Conservation (phyloP, 2,797 vertebrate species). For the Hemibagrus guttatus region DNA sequence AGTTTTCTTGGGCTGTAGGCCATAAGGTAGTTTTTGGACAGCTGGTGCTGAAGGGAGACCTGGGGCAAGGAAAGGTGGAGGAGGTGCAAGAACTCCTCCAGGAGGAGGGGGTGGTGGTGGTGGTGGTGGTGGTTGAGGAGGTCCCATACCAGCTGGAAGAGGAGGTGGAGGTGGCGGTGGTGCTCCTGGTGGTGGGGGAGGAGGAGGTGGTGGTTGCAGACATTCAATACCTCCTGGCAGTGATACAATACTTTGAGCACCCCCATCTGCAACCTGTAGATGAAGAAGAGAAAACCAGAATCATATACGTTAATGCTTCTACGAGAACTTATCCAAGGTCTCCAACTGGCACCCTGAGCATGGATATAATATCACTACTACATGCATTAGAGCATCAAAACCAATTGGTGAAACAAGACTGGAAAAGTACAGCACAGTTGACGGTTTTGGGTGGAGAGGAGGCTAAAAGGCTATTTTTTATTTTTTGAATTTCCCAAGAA, state of each 20-base stretch:
- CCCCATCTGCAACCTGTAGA: conserved; percentile 68
- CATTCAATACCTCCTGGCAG: not conserved
- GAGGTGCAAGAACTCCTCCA: conserved; percentile 72
- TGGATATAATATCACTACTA: not conserved
- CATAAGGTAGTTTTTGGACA: conserved; percentile 83
- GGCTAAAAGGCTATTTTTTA: not conserved
- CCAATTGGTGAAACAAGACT: not conserved
- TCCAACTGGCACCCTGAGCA: no score
- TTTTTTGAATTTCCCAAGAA: not conserved
- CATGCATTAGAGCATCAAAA: not conserved
- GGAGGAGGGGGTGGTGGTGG: conserved; percentile 81
- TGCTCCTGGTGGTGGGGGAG: conserved; percentile 57
- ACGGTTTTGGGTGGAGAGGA: not conserved
- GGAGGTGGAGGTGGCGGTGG: conserved; percentile 64
- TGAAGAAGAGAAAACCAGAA: not conserved
- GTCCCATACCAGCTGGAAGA: conserved; percentile 64
- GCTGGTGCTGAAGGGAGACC: conserved; percentile 67
- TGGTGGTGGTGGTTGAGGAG: conserved; percentile 62
- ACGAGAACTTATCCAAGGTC: not conserved
- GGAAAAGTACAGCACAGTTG: not conserved
- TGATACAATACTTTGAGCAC: not conserved
- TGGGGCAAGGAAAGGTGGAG: conserved; percentile 70
- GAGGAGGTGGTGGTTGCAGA: conserved; percentile 1
- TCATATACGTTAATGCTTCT: not conserved
- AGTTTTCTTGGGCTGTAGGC: conserved; percentile 88